Base-by-base conservation (phyloP, 2,888 invertebrate genomes). In the Mythimna loreyi region DNA sequence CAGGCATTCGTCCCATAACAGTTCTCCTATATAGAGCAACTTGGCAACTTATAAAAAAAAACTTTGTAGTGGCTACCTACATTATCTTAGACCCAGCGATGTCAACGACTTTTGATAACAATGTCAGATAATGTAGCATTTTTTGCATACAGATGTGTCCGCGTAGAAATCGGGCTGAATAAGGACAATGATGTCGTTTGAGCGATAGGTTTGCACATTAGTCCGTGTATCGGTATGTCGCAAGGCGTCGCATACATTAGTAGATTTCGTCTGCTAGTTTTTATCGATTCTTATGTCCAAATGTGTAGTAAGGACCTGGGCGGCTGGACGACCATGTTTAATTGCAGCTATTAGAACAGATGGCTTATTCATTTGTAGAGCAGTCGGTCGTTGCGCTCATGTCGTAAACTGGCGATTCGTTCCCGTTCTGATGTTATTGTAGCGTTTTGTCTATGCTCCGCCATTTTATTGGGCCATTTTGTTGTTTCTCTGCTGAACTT, bases 291-390 rank as follows among this genome's bases (percentile, higher is more conserved):
- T 93, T 92, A 88, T 87, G 91, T 89, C 90, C 89, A 85, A 92
- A 90, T 88, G 88, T 87, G 88, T 67, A 72, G 89, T 89, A 90
- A 93, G 91, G 89, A 87, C 86, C 86, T 85, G 86, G 85, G 72
- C 77, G 64, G 87, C 89, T 89, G 89, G 90, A 91, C 92, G 91
- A 92, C 91, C 93, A 93, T 94, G 95, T 95, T 96, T 96, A 95
- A 96, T 95, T 95, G 95, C 92, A 87, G 90, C 96, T 92, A 96
- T 96, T 95, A 95, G 94, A 93, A 92, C 95, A 95, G 95, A 96
- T 96, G 95, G 95, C 96, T 95, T 96, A 95, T 95, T 95, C 96
- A 96, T 95, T 95, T 95, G 95, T 96, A 95, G 95, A 95, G 93
- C 95, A 95, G 87, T 94, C 94, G 95, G 92, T 93, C 94, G 94